Evolutionary conservation across 2,797 vertebrate species (phyloP), one percentile per base, ranked within the genome.

Genomic region (Monodelphis domestica): DNA sequence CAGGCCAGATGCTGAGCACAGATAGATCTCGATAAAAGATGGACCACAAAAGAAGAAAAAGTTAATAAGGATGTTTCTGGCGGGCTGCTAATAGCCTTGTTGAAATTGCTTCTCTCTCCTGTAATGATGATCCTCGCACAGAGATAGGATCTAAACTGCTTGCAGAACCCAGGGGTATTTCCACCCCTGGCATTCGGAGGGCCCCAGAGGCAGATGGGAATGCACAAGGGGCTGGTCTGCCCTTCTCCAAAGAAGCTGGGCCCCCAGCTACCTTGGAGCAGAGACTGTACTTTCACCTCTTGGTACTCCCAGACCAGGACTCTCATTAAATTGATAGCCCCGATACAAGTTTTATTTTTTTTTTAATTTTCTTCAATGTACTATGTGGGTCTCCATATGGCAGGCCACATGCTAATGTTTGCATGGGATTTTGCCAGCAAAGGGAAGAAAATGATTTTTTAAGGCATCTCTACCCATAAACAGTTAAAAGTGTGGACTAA

Each of bases 111-210:
- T 33, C 95, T 93, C 95, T 91, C 95, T 89, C 55, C 94, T 33
- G 30, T 94, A 55, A 97, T 95, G 94, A 96, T 70, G 95, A 92
- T 89, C 88, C 51, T 24, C 0, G 6, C 59, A n/a, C 70, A 63
- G 26, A 94, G 97, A 97, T 97, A 97, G 91, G 45, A 96, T 97
- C 97, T 95, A 91, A 98, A 98, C 98, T 97, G 97, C 98, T 97
- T n/a, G 97, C 98, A 98, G 98, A 98, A 98, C 98, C 97, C 96
- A 97, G 99, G 99, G 99, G 98, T 99, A 99, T 99, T 99, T 99
- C 98, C 99, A 98, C 98, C 98, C 98, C 98, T 98, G 98, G 98
- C 97, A 97, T 98, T 96, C 97, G 97, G 97, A 98, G 98, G 98
- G 97, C 97, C 98, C 98, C 97, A 12, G 90, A 92, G 70, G n/a